A percentile compares a stretch with the other conserved stretches of the same genome.
phyloP scores from a whole-genome alignment of 2,113 vertebrate species.

The Clarias batrachus region DNA sequence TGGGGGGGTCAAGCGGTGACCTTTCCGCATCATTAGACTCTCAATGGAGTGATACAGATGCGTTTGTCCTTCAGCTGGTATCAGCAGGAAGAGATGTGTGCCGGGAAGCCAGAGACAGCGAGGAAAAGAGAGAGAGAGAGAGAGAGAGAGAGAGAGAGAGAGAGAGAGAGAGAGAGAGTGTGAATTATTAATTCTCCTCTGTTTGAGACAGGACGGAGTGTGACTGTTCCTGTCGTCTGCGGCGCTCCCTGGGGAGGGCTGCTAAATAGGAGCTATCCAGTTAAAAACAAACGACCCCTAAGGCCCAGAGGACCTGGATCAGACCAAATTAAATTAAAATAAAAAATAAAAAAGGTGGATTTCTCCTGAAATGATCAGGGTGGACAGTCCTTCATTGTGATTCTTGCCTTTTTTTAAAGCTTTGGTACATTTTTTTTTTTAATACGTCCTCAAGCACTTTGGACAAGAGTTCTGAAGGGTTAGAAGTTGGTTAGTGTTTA shows the following conservation, averaged over 20 bases:
- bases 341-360: not conserved
- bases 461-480: not conserved
- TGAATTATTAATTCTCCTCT: constrained; percentile 52
- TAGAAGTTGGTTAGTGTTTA: not conserved
- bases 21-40: constrained; percentile 50
- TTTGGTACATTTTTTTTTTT: not conserved
- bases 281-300: constrained; percentile 49
- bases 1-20: constrained; percentile 44
- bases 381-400: constrained; percentile 7
- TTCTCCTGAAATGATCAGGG: not conserved
- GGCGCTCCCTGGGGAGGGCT: constrained; percentile 31
- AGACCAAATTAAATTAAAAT: constrained; percentile 26
- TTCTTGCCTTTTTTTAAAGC: constrained; percentile 5
- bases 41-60: constrained; percentile 51
- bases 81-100: constrained; percentile 33
- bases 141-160: not conserved
- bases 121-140: not conserved
- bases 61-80: constrained; percentile 46
- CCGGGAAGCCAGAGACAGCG: constrained; percentile 10
- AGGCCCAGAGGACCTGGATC: constrained; percentile 46
- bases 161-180: not conserved
- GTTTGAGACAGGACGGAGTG: constrained; percentile 46
- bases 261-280: constrained; percentile 49
- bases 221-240: constrained; percentile 47
- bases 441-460: not conserved